Percentiles rank a stretch among this genome's conserved stretches.
phyloP scores from a whole-genome alignment of 2,113 vertebrate genomes.

The Uropsilus gracilis region DNA sequence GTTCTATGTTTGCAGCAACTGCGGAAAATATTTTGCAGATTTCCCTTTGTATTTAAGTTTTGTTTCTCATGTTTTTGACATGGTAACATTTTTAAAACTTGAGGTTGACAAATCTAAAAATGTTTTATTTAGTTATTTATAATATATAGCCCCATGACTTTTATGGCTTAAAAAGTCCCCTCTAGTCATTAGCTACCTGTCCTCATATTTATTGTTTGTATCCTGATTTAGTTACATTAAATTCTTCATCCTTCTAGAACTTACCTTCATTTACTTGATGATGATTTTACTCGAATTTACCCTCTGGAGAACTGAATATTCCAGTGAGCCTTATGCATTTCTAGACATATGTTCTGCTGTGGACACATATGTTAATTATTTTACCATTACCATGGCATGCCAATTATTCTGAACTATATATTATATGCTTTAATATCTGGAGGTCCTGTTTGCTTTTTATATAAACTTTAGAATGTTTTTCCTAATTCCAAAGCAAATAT shows the following conservation, averaged over 20 bases:
- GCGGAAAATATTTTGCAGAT: not conserved
- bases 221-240: not conserved
- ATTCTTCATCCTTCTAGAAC: not conserved
- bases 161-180: not conserved
- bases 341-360: not conserved
- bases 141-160: not conserved
- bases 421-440: not conserved
- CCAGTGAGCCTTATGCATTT: not conserved
- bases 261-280: not conserved
- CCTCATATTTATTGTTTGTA: not conserved
- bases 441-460: slow-evolving; percentile 23
- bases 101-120: not conserved
- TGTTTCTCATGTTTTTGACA: not conserved
- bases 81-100: not conserved
- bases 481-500: slow-evolving; percentile 65
- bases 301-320: not conserved
- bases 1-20: not conserved
- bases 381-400: not conserved
- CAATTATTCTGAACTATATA: not conserved
- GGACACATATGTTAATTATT: not conserved
- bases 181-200: not conserved
- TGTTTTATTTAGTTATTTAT: not conserved
- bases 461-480: slow-evolving; percentile 52
- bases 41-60: not conserved
- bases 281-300: not conserved